Base-by-base conservation (phyloP, 1,140 invertebrate genomes). In the Drosophila subpulchrella region DNA sequence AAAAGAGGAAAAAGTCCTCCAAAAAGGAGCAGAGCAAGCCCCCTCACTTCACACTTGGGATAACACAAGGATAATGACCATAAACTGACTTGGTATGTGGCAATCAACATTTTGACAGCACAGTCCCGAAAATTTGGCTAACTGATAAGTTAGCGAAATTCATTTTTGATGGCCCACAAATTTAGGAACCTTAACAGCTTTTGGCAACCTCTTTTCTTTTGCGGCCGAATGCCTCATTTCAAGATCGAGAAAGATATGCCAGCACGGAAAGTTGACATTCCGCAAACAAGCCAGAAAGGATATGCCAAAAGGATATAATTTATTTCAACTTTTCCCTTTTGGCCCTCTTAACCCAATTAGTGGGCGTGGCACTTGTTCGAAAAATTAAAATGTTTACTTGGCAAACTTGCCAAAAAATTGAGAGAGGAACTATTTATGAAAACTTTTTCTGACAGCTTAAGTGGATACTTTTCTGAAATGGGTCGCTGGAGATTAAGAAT, bases 41-140 rank as follows among this genome's bases (percentile, higher is more conserved):
- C 67, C 48, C 34, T 42, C 34, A 42, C 59, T 46, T 46, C 54
- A 75, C 73, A 66, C 39, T 75, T 78, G 90, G 89, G 88, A 91
- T 91, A 91, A 89, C 68, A 83, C 75, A 88, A 88, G 90, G 82
- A 91, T 91, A 91, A 91, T 90, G 90, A 82, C 85, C 90, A 67
- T 75, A 81, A 84, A 86, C 71, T 68, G 75, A 70, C 78, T 62
- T 76, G 89, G 90, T 72, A 72, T 72, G 68, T 72, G 68, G 53
- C 65, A 58, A 72, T 71, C 65, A 71, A 58, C 65, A 71, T 71
- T 58, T 50, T 71, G 51, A 71, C 65, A 71, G 53, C 53, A n/a
- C 10, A 70, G 7, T n/a, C 50, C 50, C 48, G 13, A 50, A 15
- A 39, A 71, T 58, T 72, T 41, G 36, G 10, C 67, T 13, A 50